These are phyloP conservation scores for Frankliniella fusca DNA, from an alignment of 2,888 invertebrate species.

Conservation along the genomic window DNA sequence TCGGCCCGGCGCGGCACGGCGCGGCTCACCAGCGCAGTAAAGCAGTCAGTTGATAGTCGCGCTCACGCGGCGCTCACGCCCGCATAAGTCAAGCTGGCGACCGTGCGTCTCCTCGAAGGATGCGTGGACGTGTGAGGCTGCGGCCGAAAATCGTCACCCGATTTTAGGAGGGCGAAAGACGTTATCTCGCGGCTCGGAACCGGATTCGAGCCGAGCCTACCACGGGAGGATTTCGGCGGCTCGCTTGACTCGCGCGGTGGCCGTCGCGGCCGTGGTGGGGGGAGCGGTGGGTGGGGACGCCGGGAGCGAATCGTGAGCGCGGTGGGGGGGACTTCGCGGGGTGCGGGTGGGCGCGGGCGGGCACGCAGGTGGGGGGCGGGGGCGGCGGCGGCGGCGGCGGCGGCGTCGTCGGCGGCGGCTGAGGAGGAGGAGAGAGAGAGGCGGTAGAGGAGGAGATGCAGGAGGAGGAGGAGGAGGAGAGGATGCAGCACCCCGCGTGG, in stretches of 20 bases:
- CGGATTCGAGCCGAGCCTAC: constrained; percentile 43
- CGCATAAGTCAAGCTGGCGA: constrained; percentile 42
- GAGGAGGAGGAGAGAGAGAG: constrained; percentile 30
- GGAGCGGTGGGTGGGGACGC: constrained; percentile 40
- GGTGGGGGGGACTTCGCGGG: constrained; percentile 35
- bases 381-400: constrained; percentile 36
- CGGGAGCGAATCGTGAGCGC: constrained; percentile 35
- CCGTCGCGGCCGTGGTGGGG: constrained; percentile 39
- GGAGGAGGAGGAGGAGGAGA: constrained; percentile 42
- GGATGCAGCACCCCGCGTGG: constrained; percentile 38
- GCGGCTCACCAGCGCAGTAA: constrained; percentile 5
- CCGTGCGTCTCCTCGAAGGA: constrained; percentile 36
- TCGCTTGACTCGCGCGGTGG: constrained; percentile 39
- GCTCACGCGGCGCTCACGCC: constrained; percentile 40
- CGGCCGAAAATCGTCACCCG: neutral
- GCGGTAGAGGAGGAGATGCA: no score
- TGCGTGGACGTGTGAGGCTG: neutral
- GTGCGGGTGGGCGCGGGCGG: neutral
- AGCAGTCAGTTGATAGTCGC: neutral
- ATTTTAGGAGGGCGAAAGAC: constrained; percentile 41
- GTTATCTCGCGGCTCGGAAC: constrained; percentile 42
- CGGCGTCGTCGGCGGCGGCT: constrained; percentile 36
- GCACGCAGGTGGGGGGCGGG: constrained; percentile 37
- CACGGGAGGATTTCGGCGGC: constrained; percentile 42
- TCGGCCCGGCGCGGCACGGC: constrained; percentile 33